Base-by-base conservation (phyloP, 2,888 invertebrate species). In the Automeris io region DNA sequence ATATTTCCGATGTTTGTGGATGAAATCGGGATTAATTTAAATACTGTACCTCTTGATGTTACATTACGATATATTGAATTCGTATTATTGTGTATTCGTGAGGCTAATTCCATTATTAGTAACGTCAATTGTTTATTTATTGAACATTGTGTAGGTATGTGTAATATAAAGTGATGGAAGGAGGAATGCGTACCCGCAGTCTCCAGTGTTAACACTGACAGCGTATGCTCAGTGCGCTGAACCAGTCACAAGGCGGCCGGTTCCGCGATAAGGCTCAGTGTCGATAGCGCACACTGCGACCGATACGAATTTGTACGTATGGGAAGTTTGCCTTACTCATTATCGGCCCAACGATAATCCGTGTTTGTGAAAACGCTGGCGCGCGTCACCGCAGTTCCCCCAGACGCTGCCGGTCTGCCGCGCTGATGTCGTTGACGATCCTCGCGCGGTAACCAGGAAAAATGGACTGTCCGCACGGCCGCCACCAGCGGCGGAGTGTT, bases 321-420 rank as follows among this genome's bases (percentile, higher is more conserved):
- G 62, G 73, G 71, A 68, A 74, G 77, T 79, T 75, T 75, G 71
- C 63, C 56, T 70, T 74, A 58, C 56, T 75, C 57, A 76, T 82
- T 82, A 80, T 74, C 73, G 66, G 52, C 52, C 51, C 56, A 61
- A 68, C 68, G 61, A 73, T 76, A 76, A 77, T 74, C 73, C 64
- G 57, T 61, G 65, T 64, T 55, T 61, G 64, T 52, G 49, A 54
- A 53, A 60, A 54, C 61, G 67, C 57, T 61, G 49, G 52, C 47
- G 49, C 48, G 47, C 41, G 44, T 49, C 54, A 55, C 54, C 19
- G 26, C 33, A 34, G 39, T 39, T 21, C 46, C 51, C 39, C 37
- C 41, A 29, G 44, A 35, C 45, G 39, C 37, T 46, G 49, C 54
- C 48, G n/a, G n/a, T n/a, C n/a, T 47, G 48, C 42, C 49, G 51